phyloP scores from a whole-genome alignment of 2,113 vertebrate genomes.

The Cebidichthys violaceus region DNA sequence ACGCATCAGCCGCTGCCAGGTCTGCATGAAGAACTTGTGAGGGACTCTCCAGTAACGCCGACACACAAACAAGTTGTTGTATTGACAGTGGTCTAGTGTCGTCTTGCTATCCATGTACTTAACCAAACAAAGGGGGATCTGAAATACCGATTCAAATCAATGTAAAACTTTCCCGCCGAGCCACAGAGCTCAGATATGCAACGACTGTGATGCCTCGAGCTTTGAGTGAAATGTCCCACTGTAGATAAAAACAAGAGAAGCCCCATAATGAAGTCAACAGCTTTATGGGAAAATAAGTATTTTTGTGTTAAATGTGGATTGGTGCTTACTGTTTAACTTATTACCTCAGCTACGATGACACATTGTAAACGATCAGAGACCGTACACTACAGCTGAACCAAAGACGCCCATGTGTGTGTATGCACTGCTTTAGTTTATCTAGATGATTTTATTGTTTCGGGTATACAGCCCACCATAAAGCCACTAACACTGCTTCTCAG shows the following conservation, averaged over 20 bases:
- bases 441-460: slow-evolving; percentile 33
- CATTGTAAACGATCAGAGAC: slow-evolving; percentile 55
- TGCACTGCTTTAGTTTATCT: slow-evolving; percentile 71
- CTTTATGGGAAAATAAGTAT: slow-evolving; percentile 40
- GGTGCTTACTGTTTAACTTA: slow-evolving; percentile 94
- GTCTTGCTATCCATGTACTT: slow-evolving; percentile 3
- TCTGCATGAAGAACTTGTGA: slow-evolving; percentile 99
- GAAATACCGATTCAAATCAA: slow-evolving; percentile 25
- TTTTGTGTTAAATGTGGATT: slow-evolving; percentile 75
- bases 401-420: slow-evolving; percentile 71
- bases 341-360: slow-evolving; percentile 88
- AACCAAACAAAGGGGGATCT: slow-evolving; percentile 1
- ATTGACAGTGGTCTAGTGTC: background rate
- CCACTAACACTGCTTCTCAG: slow-evolving; percentile 73
- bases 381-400: slow-evolving; percentile 83
- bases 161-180: slow-evolving; percentile 6
- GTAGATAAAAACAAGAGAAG: slow-evolving; percentile 46
- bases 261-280: slow-evolving; percentile 28
- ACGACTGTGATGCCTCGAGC: slow-evolving; percentile 47
- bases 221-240: slow-evolving; percentile 38
- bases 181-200: slow-evolving; percentile 48
- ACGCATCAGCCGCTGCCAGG: slow-evolving; percentile 97
- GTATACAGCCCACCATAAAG: slow-evolving; percentile 30
- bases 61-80: background rate
- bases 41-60: background rate